Percentiles rank a stretch among this genome's conserved stretches.
Evolutionary conservation across 1,140 invertebrate genomes (phyloP).

Genomic region (Aricia agestis): DNA sequence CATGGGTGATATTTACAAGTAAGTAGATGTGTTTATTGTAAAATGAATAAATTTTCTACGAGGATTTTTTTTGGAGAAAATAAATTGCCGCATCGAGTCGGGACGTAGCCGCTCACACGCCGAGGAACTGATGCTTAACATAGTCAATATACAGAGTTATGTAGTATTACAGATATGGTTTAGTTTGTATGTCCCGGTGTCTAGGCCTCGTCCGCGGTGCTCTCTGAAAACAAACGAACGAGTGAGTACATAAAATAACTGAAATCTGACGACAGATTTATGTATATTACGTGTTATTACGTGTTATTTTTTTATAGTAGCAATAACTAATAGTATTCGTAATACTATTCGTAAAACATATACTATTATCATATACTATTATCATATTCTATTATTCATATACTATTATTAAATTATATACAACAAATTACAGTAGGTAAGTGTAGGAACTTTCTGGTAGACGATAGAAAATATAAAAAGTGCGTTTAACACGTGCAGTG

Average conservation of each 20-base stretch:
- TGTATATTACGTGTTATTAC: too few species aligned
- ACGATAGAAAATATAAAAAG: too few species aligned
- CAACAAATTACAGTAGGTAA: too few species aligned
- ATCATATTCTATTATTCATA: too few species aligned
- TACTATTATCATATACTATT: too few species aligned
- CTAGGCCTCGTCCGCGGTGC: constrained; percentile 57
- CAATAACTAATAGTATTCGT: too few species aligned
- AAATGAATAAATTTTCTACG: not conserved
- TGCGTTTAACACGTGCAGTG: too few species aligned
- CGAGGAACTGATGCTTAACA: not conserved
- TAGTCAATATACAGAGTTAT: not conserved
- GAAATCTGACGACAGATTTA: not conserved
- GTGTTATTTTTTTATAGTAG: too few species aligned
- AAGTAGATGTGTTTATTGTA: not conserved
- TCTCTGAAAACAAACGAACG: constrained; percentile 38
- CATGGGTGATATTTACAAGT: not conserved
- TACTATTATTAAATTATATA: too few species aligned
- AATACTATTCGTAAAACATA: too few species aligned
- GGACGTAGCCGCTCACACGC: not conserved
- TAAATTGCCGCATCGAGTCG: not conserved
- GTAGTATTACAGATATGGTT: constrained; percentile 16
- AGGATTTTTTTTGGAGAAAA: too few species aligned
- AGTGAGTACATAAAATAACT: not conserved
- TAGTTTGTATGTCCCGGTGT: constrained; percentile 31
- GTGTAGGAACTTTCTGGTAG: too few species aligned